Conservation (phyloP, 2,797 vertebrate species). For the Moxostoma hubbsi region DNA sequence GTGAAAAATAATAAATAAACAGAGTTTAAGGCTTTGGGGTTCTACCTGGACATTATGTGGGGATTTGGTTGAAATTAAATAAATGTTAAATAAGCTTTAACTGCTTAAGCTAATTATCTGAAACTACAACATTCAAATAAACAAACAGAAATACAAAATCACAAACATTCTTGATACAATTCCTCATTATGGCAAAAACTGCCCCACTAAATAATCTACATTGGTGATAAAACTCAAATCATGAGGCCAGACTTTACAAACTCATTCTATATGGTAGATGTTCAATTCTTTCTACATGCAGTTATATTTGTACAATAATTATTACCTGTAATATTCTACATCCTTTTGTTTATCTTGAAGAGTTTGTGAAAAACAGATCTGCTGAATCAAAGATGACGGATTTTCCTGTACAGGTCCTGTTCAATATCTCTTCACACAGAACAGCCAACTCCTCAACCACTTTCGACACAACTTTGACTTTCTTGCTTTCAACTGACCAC, state of each 20-base stretch:
- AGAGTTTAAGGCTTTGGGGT: slow-evolving; percentile 17
- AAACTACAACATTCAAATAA: background rate
- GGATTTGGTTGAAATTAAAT: background rate
- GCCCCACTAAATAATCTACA: too few species aligned
- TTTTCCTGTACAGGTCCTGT: slow-evolving; percentile 47
- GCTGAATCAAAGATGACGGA: slow-evolving; percentile 51
- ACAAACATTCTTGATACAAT: slow-evolving; percentile 5
- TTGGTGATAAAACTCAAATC: background rate
- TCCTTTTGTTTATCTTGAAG: slow-evolving; percentile 44
- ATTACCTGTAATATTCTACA: slow-evolving; percentile 42
- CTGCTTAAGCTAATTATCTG: background rate
- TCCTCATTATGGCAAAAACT: background rate
- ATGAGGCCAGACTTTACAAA: background rate
- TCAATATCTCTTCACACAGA: slow-evolving; percentile 42
- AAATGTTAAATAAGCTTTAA: background rate
- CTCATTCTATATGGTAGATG: background rate
- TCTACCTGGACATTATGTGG: background rate
- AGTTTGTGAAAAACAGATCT: slow-evolving; percentile 58
- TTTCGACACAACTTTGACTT: slow-evolving; percentile 42
- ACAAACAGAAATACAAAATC: background rate
- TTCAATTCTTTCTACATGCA: slow-evolving; percentile 15
- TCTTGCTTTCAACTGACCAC: background rate
- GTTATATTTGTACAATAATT: slow-evolving; percentile 44
- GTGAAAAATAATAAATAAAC: background rate
- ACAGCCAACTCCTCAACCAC: slow-evolving; percentile 39